phyloP scores from a whole-genome alignment of 37 sponge, comb jelly and placozoan species.

The Halichondria panicea region DNA sequence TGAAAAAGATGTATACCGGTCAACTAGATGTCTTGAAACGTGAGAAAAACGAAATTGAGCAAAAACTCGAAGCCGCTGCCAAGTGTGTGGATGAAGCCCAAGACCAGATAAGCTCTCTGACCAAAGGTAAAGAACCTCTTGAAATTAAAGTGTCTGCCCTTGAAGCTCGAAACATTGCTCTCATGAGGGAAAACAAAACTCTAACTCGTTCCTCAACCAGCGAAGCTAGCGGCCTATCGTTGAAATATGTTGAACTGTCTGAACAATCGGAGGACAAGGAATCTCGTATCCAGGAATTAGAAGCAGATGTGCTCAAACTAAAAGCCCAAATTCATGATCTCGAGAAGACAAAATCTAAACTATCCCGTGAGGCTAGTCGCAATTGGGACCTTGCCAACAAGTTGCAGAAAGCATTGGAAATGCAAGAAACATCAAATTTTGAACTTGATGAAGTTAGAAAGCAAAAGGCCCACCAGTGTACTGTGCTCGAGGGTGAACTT shows the following conservation, averaged over 20 bases:
- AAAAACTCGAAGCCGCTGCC: constrained; percentile 4
- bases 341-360: constrained; percentile 20
- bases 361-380: constrained; percentile 13
- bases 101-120: not conserved
- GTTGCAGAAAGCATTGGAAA: constrained; percentile 38
- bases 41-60: constrained; percentile 13
- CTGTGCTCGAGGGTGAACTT: not conserved
- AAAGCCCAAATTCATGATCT: constrained; percentile 22
- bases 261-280: constrained; percentile 17
- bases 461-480: not conserved
- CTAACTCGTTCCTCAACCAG: too few species aligned
- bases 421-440: constrained; percentile 1
- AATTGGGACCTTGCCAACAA: constrained; percentile 42
- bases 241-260: constrained; percentile 12
- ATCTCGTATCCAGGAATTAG: not conserved
- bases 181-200: too few species aligned
- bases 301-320: not conserved
- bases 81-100: not conserved
- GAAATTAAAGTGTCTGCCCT: not conserved
- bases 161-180: constrained; percentile 1
- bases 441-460: constrained; percentile 1
- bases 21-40: not conserved
- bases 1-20: not conserved
- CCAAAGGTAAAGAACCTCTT: not conserved
- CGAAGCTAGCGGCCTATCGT: too few species aligned